phyloP scores from a whole-genome alignment of 2,888 invertebrate species.

The Hydropsyche betteni region DNA sequence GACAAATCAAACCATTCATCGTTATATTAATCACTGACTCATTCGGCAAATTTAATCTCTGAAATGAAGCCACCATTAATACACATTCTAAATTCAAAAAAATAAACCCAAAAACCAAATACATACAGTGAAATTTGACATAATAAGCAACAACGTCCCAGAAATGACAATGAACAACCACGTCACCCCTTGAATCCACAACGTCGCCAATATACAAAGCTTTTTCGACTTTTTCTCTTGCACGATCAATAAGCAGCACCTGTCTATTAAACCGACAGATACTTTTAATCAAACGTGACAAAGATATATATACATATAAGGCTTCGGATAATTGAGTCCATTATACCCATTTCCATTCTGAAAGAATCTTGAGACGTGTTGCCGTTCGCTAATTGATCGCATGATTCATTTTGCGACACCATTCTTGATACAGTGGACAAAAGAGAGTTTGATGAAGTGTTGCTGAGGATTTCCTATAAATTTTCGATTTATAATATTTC shows the following conservation, averaged over 20 bases:
- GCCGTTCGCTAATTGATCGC: slow-evolving; percentile 28
- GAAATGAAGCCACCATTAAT: background rate
- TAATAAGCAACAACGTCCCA: slow-evolving; percentile 28
- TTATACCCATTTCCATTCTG: background rate
- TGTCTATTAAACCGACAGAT: slow-evolving; percentile 23
- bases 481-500: slow-evolving; percentile 1
- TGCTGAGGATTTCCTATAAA: background rate
- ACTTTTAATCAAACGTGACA: no score
- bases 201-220: slow-evolving; percentile 33
- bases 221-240: slow-evolving; percentile 38
- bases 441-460: slow-evolving; percentile 33
- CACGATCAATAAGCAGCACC: slow-evolving; percentile 7
- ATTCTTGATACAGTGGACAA: slow-evolving; percentile 44
- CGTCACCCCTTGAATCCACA: slow-evolving; percentile 45
- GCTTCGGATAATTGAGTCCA: no score
- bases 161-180: slow-evolving; percentile 43
- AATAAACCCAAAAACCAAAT: background rate
- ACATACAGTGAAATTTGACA: slow-evolving; percentile 13
- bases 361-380: slow-evolving; percentile 33
- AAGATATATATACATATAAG: no score
- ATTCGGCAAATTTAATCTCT: slow-evolving; percentile 7
- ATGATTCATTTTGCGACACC: slow-evolving; percentile 41
- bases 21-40: slow-evolving; percentile 40
- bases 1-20: slow-evolving; percentile 41
- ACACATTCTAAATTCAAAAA: background rate